Evolutionary conservation across 2,888 invertebrate genomes (phyloP).

Genomic region (Aspidiotus rigidus): DNA sequence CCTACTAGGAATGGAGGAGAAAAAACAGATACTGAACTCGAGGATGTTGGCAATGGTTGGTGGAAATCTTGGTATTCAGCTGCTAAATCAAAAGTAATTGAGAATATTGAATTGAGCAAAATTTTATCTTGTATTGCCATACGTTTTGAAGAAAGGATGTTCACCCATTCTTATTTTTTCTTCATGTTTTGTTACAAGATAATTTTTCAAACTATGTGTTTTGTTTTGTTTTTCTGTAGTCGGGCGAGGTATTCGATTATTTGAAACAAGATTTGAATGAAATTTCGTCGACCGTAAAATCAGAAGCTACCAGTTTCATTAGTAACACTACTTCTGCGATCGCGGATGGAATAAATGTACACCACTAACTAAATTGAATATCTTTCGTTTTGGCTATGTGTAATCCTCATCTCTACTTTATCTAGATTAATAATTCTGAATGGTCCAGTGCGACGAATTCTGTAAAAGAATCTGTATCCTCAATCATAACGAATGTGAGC

Average conservation of each 20-base stretch:
- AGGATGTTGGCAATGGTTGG: conserved; percentile 24
- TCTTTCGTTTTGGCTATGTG: background rate
- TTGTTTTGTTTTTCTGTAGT: conserved; percentile 46
- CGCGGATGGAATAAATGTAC: conserved; percentile 52
- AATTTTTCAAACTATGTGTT: background rate
- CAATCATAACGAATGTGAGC: conserved; percentile 61
- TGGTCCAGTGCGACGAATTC: conserved; percentile 55
- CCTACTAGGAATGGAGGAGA: too few species aligned
- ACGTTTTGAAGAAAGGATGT: background rate
- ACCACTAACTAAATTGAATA: background rate
- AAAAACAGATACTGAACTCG: too few species aligned
- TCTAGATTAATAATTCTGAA: conserved; percentile 45
- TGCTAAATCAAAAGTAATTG: conserved; percentile 32
- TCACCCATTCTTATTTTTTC: background rate
- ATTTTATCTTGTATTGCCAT: background rate
- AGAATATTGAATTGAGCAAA: background rate
- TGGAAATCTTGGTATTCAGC: conserved; percentile 36
- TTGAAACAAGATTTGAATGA: conserved; percentile 68
- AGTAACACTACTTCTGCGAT: conserved; percentile 56
- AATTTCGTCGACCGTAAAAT: conserved; percentile 60
- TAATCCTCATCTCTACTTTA: background rate
- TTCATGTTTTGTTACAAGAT: background rate
- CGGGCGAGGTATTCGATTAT: conserved; percentile 63
- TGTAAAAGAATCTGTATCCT: conserved; percentile 63
- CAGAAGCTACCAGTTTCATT: conserved; percentile 59